Evolutionary conservation across 2,113 vertebrate genomes (phyloP).

Genomic region (Ondatra zibethicus): DNA sequence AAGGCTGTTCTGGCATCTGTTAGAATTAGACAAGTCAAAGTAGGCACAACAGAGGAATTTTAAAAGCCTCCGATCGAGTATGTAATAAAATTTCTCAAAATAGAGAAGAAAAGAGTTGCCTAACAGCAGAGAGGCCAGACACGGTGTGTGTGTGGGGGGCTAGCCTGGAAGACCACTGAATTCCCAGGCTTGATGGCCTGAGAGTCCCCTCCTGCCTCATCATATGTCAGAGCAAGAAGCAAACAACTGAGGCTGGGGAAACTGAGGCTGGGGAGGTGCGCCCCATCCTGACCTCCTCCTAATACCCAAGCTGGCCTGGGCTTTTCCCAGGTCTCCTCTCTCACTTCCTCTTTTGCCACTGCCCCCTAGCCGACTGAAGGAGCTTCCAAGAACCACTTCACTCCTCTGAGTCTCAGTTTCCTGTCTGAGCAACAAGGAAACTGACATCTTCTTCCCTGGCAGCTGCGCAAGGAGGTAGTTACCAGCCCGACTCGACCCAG

Average conservation of each 20-base stretch:
- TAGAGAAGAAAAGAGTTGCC: background rate
- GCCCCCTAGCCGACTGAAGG: background rate
- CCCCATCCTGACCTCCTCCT: background rate
- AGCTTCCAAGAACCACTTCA: background rate
- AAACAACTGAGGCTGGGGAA: background rate
- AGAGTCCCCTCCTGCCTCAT: background rate
- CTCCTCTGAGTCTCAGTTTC: slow-evolving; percentile 18
- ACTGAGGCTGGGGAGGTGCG: background rate
- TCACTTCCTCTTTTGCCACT: background rate
- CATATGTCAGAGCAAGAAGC: background rate
- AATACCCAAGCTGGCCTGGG: background rate
- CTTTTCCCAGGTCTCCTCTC: no score
- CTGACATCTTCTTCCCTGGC: background rate
- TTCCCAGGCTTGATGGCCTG: background rate
- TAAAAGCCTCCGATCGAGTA: background rate
- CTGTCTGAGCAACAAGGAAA: background rate
- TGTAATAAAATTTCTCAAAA: slow-evolving; percentile 23
- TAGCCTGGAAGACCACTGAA: background rate
- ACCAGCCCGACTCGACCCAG: background rate
- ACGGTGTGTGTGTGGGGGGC: accelerated
- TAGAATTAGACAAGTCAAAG: background rate
- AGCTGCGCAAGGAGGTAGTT: background rate
- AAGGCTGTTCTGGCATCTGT: background rate
- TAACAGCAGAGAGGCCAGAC: background rate
- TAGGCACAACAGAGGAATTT: background rate